Percentiles rank a stretch among this genome's conserved stretches.
phyloP scores from a whole-genome alignment of 2,888 invertebrate species.

The Eurytoma californica region DNA sequence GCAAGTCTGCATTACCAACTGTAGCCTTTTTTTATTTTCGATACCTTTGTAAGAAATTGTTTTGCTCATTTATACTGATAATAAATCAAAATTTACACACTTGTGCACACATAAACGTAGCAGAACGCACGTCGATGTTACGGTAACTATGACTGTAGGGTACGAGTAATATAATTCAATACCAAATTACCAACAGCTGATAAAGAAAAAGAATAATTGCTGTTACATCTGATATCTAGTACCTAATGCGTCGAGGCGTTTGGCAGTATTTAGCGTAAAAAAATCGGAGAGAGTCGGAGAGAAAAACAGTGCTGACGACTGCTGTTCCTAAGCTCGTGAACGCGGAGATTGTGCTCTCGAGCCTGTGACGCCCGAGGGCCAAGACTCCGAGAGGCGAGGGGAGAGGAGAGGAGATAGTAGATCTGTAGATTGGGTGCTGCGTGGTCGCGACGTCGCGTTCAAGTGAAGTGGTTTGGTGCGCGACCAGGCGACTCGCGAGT shows the following conservation, averaged over 20 bases:
- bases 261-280: background rate
- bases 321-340: slow-evolving; percentile 33
- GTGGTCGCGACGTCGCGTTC: background rate
- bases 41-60: no score
- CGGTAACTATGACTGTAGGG: no score
- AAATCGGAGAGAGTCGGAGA: slow-evolving; percentile 13
- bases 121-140: no score
- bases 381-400: no score
- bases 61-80: no score
- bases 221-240: background rate
- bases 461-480: background rate
- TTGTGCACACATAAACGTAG: background rate
- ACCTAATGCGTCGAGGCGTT: background rate
- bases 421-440: background rate
- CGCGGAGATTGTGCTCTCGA: slow-evolving; percentile 19
- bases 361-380: background rate
- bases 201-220: background rate
- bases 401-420: background rate
- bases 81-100: no score
- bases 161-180: no score
- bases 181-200: background rate
- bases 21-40: no score
- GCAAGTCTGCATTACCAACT: no score
- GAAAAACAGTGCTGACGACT: slow-evolving; percentile 50
- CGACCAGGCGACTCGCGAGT: no score